phyloP scores from a whole-genome alignment of 1,140 invertebrate genomes.

The Drosophila ambigua region DNA sequence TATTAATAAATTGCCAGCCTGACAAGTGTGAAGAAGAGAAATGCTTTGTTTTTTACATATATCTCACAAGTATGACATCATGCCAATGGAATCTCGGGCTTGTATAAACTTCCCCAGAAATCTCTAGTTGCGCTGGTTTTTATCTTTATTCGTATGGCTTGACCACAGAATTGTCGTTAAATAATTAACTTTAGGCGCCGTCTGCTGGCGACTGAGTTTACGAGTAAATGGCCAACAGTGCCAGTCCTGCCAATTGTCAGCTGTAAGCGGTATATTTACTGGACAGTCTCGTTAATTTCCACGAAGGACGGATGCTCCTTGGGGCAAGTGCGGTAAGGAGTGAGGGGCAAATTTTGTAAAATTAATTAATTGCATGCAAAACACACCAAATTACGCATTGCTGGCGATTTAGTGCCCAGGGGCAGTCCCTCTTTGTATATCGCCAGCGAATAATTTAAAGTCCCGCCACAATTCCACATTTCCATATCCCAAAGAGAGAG shows the following conservation, averaged over 20 bases:
- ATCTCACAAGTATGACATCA: constrained; percentile 41
- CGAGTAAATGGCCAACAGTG: constrained; percentile 1
- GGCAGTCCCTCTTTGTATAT: constrained; percentile 43
- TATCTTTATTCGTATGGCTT: neutral
- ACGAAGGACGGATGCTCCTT: neutral
- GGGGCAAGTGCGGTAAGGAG: neutral
- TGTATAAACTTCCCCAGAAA: constrained; percentile 46
- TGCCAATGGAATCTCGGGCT: constrained; percentile 54
- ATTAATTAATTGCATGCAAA: constrained; percentile 71
- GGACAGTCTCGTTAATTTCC: constrained; percentile 2
- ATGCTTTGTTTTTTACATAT: constrained; percentile 20
- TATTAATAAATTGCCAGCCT: constrained; percentile 56
- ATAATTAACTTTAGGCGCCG: constrained; percentile 41
- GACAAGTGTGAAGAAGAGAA: constrained; percentile 63
- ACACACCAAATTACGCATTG: constrained; percentile 76
- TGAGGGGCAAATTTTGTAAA: constrained; percentile 20
- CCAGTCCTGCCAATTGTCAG: constrained; percentile 40
- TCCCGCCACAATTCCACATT: constrained; percentile 15
- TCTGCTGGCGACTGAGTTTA: constrained; percentile 24
- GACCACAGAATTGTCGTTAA: constrained; percentile 38
- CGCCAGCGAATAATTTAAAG: constrained; percentile 45
- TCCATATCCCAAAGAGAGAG: constrained; percentile 7
- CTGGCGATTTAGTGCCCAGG: constrained; percentile 26
- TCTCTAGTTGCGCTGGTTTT: constrained; percentile 3
- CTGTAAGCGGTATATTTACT: constrained; percentile 34